Evolutionary conservation across 1,140 invertebrate genomes (phyloP).

Genomic region (Brachionus sp.): DNA sequence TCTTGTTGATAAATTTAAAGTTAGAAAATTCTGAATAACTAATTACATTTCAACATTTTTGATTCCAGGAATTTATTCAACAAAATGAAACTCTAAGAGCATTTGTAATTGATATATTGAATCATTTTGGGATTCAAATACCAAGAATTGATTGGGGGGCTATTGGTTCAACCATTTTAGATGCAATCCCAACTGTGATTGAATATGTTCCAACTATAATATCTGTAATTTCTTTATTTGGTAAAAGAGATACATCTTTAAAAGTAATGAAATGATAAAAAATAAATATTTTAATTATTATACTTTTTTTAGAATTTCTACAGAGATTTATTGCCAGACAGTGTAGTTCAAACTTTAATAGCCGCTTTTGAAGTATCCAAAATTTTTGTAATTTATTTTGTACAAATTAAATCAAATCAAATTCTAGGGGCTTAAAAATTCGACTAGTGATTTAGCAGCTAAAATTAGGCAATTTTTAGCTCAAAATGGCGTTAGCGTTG

Average conservation of each 20-base stretch:
- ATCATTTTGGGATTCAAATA: slow-evolving; percentile 8
- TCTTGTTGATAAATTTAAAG: background rate
- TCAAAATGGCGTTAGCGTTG: background rate
- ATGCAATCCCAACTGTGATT: background rate
- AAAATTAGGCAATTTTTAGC: background rate
- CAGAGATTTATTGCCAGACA: background rate
- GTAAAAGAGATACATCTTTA: slow-evolving; percentile 17
- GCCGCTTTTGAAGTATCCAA: background rate
- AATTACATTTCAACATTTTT: background rate
- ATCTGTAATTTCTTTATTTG: background rate
- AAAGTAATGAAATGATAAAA: background rate
- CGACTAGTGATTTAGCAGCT: background rate
- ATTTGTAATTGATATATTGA: slow-evolving; percentile 9
- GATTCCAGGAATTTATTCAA: background rate
- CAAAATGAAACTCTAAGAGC: background rate
- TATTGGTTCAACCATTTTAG: background rate
- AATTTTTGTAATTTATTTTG: background rate
- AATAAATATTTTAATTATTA: background rate
- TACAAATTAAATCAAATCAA: background rate
- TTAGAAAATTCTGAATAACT: background rate
- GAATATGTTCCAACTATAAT: background rate
- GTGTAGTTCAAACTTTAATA: background rate
- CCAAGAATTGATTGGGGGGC: slow-evolving; percentile 11
- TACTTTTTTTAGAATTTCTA: background rate
- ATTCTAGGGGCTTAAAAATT: background rate